A percentile compares a stretch with the other conserved stretches of the same genome.
Evolutionary conservation across 2,113 vertebrate species (phyloP).

Genomic region (Saimiri boliviensis): DNA sequence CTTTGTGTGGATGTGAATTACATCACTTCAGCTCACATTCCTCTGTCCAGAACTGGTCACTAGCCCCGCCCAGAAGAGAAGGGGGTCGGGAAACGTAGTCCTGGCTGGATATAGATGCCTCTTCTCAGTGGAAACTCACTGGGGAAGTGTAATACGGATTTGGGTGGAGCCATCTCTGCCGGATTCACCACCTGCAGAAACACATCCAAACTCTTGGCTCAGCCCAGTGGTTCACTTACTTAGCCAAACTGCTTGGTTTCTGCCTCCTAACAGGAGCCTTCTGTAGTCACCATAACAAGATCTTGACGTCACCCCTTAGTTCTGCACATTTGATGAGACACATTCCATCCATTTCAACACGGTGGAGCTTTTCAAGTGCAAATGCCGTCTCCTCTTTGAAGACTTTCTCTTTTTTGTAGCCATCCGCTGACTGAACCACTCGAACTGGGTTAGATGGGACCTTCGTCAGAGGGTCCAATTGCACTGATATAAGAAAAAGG

Average conservation of each 20-base stretch:
- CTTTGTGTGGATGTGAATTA: neutral
- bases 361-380: neutral
- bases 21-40: neutral
- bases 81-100: constrained; percentile 18
- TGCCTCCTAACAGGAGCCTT: neutral
- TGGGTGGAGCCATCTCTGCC: neutral
- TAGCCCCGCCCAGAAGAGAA: neutral
- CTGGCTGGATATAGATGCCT: too few species aligned
- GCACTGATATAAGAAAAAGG: neutral
- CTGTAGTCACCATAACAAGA: neutral
- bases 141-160: neutral
- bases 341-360: neutral
- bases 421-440: neutral
- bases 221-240: neutral
- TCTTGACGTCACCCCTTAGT: neutral
- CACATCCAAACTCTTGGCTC: neutral
- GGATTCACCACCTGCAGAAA: neutral
- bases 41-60: neutral
- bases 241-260: neutral
- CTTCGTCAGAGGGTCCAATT: neutral
- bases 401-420: neutral
- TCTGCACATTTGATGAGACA: neutral
- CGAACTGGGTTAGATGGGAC: neutral
- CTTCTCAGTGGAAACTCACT: neutral
- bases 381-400: neutral